A percentile compares a stretch with the other conserved stretches of the same genome.
Conservation (phyloP, 2,113 vertebrate genomes). For the Illadopsis cleaveri region DNA sequence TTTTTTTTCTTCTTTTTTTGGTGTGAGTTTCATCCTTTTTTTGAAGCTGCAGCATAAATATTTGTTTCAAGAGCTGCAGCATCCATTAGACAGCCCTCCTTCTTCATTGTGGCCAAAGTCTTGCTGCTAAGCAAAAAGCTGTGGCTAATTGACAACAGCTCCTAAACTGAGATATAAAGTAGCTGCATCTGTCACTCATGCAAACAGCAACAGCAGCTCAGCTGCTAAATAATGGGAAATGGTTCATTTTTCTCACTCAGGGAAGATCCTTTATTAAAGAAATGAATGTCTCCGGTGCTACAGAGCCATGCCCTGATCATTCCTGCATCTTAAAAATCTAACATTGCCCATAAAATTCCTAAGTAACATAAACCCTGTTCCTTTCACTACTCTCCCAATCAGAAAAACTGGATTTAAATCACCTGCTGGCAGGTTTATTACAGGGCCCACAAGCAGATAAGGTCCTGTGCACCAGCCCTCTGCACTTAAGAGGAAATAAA, state of each 20-base stretch:
- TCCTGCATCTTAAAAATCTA: conserved; percentile 9
- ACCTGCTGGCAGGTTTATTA: conserved; percentile 63
- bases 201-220: neutral
- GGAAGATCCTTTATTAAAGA: neutral
- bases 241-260: neutral
- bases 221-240: conserved; percentile 13
- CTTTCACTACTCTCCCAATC: conserved; percentile 28
- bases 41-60: neutral
- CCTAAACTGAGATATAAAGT: neutral
- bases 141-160: neutral
- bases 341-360: conserved; percentile 3
- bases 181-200: neutral
- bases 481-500: conserved; percentile 34
- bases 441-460: conserved; percentile 50
- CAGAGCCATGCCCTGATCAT: neutral
- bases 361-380: conserved; percentile 34
- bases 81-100: neutral
- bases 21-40: neutral
- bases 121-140: conserved; percentile 1
- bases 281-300: neutral
- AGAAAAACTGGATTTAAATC: conserved; percentile 57
- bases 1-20: neutral
- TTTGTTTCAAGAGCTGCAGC: neutral
- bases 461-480: conserved; percentile 54
- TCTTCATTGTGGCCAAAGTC: neutral